Conservation (phyloP, 2,797 vertebrate species). For the Myotis pilosus region DNA sequence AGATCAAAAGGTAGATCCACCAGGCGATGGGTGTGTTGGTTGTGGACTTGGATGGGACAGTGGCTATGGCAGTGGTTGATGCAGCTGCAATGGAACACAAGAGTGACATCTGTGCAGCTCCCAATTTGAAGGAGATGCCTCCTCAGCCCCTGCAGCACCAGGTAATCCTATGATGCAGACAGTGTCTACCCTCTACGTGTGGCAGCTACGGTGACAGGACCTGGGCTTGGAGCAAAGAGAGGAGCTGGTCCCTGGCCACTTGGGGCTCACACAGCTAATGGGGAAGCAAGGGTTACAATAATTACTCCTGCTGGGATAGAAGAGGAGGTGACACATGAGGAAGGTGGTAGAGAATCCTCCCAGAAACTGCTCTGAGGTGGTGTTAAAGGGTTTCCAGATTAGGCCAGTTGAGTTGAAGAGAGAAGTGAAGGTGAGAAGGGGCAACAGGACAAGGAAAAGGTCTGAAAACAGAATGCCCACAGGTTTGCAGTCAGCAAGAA, state of each 20-base stretch:
- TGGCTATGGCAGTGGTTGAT: rapidly evolving
- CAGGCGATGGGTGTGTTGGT: not conserved
- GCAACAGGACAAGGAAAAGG: not conserved
- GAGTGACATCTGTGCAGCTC: not conserved
- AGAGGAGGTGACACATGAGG: rapidly evolving
- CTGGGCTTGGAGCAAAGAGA: not conserved
- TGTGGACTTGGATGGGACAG: rapidly evolving
- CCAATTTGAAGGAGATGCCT: rapidly evolving
- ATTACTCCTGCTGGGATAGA: not conserved
- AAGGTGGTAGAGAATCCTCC: not conserved
- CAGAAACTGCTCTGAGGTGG: not conserved
- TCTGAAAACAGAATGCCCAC: not conserved
- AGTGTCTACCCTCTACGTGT: rapidly evolving
- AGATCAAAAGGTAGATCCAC: rapidly evolving
- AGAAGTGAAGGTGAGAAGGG: no score
- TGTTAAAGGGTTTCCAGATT: not conserved
- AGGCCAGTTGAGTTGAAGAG: rapidly evolving
- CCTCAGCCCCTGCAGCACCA: no score
- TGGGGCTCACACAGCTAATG: not conserved
- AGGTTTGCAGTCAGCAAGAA: no score
- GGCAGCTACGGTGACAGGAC: rapidly evolving
- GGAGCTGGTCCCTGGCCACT: no score
- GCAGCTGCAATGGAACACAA: not conserved
- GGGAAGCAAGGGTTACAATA: not conserved
- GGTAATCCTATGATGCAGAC: no score